phyloP scores from a whole-genome alignment of 2,797 vertebrate species.

The Dromococcyx pavoninus region DNA sequence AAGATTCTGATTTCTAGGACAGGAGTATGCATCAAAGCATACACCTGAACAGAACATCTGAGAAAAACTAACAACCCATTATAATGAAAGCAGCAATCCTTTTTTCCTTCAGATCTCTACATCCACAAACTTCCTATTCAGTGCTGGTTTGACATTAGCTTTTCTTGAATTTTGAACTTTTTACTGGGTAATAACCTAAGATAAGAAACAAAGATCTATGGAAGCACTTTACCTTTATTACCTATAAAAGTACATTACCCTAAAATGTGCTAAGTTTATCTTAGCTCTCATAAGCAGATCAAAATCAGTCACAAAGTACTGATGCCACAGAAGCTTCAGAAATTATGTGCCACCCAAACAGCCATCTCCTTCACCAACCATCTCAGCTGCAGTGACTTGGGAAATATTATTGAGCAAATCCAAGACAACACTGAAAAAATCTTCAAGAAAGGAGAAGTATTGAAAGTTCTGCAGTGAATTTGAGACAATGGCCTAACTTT shows the following conservation, averaged over 20 bases:
- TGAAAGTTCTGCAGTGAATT: neutral
- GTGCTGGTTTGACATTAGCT: neutral
- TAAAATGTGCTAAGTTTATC: neutral
- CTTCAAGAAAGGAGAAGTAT: neutral
- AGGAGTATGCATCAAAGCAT: neutral
- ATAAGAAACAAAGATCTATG: neutral
- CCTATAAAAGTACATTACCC: neutral
- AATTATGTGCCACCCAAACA: neutral
- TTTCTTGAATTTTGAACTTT: neutral
- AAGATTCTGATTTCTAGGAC: neutral
- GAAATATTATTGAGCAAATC: neutral
- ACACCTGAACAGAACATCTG: neutral
- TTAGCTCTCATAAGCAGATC: neutral
- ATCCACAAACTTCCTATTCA: neutral
- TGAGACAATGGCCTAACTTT: neutral
- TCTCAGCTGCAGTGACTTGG: neutral
- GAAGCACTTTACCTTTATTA: neutral
- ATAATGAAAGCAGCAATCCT: neutral
- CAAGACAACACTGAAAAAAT: neutral
- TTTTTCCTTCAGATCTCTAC: neutral
- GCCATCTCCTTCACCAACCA: neutral
- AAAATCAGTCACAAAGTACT: neutral
- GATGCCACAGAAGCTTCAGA: neutral
- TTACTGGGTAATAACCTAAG: neutral
- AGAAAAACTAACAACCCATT: neutral